Evolutionary conservation across 2,888 invertebrate genomes (phyloP).

Genomic region (Myopa tessellatipennis): DNA sequence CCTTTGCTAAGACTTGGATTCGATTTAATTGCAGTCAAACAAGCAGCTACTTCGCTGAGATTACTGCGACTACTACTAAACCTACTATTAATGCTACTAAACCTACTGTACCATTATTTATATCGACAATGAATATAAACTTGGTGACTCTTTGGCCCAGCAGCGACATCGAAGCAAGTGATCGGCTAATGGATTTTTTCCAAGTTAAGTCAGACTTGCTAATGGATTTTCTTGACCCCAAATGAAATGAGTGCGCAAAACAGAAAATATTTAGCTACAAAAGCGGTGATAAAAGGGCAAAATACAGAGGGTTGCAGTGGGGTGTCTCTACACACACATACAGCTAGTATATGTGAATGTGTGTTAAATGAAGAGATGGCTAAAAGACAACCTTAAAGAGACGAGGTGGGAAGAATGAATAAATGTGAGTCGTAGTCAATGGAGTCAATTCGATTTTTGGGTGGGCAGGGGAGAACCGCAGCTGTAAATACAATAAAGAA

Average conservation of each 20-base stretch:
- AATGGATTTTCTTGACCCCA: conserved; percentile 68
- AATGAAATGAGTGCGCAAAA: conserved; percentile 55
- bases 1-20: conserved; percentile 45
- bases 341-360: no score
- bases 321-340: no score
- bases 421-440: no score
- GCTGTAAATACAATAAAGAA: no score
- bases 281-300: background rate
- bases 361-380: no score
- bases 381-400: no score
- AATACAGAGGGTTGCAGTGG: background rate
- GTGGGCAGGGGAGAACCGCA: no score
- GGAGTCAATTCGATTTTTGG: no score
- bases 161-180: background rate
- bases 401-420: no score
- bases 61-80: conserved; percentile 8
- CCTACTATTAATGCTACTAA: background rate
- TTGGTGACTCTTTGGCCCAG: background rate
- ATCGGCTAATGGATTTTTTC: conserved; percentile 57
- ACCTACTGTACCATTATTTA: background rate
- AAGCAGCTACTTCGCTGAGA: background rate
- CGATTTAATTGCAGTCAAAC: conserved; percentile 52
- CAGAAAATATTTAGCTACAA: background rate
- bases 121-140: background rate
- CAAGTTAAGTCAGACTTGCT: conserved; percentile 65